Evolutionary conservation across 2,113 vertebrate genomes (phyloP).

Genomic region (Eudyptes chrysolophus): DNA sequence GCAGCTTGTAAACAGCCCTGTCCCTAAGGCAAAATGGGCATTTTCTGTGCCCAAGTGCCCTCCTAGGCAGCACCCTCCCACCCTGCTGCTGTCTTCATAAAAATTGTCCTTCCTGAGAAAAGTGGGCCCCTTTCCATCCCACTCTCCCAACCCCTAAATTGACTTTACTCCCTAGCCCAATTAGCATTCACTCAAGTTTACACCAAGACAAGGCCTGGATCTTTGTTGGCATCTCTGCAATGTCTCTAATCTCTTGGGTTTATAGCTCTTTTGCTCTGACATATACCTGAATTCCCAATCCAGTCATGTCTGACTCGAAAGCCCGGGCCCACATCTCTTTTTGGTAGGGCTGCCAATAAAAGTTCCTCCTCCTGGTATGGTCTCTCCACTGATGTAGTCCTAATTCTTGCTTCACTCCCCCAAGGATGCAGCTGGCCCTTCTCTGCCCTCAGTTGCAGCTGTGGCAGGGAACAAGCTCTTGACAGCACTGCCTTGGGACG

Average conservation of each 20-base stretch:
- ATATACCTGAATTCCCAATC: neutral
- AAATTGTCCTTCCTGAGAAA: neutral
- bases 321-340: neutral
- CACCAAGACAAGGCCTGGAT: neutral
- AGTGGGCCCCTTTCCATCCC: neutral
- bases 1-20: slow-evolving; percentile 34
- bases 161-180: neutral
- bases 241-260: neutral
- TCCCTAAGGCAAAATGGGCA: slow-evolving; percentile 22
- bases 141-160: neutral
- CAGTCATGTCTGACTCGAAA: neutral
- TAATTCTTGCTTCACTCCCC: neutral
- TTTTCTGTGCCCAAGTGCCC: neutral
- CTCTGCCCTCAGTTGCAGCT: neutral
- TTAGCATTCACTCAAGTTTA: neutral
- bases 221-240: neutral
- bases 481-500: neutral
- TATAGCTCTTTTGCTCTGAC: neutral
- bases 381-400: neutral
- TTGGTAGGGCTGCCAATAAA: neutral
- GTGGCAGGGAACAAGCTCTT: neutral
- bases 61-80: neutral
- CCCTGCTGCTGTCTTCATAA: neutral
- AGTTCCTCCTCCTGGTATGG: neutral
- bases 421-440: neutral